Conservation (phyloP, 2,888 invertebrate species). For the Nymphalis polychloros region DNA sequence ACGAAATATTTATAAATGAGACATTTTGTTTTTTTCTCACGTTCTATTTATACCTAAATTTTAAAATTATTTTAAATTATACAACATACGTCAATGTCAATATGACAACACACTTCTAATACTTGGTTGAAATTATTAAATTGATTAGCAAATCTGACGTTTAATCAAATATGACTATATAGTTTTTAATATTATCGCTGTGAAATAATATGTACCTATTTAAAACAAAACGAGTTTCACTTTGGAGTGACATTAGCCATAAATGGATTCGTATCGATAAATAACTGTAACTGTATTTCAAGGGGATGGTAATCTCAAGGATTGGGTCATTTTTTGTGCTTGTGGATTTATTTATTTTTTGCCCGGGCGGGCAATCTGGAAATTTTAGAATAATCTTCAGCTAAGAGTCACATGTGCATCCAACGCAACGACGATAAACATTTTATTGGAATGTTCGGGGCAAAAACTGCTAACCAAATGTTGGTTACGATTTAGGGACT, state of each 20-base stretch:
- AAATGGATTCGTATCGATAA: constrained; percentile 34
- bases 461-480: constrained; percentile 79
- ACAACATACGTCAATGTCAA: neutral
- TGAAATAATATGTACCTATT: neutral
- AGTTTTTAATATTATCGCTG: neutral
- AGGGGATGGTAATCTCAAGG: constrained; percentile 74
- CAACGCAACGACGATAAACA: constrained; percentile 69
- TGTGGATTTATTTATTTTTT: constrained; percentile 80
- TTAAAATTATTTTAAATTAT: no score
- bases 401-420: constrained; percentile 75
- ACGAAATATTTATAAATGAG: no score
- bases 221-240: neutral
- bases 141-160: neutral
- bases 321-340: constrained; percentile 73
- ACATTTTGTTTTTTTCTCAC: no score
- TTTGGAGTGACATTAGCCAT: constrained; percentile 8
- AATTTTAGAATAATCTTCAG: constrained; percentile 77
- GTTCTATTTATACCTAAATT: no score
- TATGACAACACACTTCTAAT: neutral
- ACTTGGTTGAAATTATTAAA: neutral
- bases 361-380: constrained; percentile 81
- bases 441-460: constrained; percentile 79
- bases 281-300: constrained; percentile 75
- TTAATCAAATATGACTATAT: neutral
- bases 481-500: constrained; percentile 68